phyloP scores from a whole-genome alignment of 2,113 vertebrate genomes.

The Nerophis ophidion region DNA sequence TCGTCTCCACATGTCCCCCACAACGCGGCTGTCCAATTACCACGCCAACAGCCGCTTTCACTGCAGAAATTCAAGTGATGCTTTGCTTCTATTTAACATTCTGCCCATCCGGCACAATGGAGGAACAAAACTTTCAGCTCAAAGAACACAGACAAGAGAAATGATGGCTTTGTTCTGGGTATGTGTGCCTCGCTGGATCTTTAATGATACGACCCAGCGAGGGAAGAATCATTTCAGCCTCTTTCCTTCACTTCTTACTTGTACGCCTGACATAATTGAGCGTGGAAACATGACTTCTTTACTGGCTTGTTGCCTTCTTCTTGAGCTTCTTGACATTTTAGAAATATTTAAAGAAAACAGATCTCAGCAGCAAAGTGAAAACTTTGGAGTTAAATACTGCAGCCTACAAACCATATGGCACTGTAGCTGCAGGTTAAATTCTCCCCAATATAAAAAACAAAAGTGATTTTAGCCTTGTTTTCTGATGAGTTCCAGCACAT shows the following conservation, averaged over 20 bases:
- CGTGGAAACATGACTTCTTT: background rate
- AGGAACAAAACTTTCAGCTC: slow-evolving; percentile 21
- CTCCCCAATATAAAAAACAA: too few species aligned
- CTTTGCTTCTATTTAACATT: slow-evolving; percentile 45
- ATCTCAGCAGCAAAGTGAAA: background rate
- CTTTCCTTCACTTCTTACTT: background rate
- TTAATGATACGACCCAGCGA: background rate
- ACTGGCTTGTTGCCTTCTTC: background rate
- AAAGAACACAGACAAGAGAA: slow-evolving; percentile 8
- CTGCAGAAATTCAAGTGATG: slow-evolving; percentile 18
- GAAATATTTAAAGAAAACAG: too few species aligned
- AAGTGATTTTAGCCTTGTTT: too few species aligned
- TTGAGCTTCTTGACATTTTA: background rate
- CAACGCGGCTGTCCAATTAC: slow-evolving; percentile 4
- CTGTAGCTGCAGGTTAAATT: too few species aligned
- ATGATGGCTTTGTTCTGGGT: background rate
- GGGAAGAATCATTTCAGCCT: background rate
- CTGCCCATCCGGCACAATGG: slow-evolving; percentile 18
- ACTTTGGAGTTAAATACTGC: too few species aligned
- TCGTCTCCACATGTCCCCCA: background rate
- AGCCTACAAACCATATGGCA: too few species aligned
- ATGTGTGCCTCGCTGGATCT: background rate
- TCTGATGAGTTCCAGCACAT: too few species aligned
- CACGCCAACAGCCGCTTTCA: background rate
- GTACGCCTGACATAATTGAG: background rate